phyloP scores from a whole-genome alignment of 1,140 invertebrate genomes.

The Solenopsis fugax region DNA sequence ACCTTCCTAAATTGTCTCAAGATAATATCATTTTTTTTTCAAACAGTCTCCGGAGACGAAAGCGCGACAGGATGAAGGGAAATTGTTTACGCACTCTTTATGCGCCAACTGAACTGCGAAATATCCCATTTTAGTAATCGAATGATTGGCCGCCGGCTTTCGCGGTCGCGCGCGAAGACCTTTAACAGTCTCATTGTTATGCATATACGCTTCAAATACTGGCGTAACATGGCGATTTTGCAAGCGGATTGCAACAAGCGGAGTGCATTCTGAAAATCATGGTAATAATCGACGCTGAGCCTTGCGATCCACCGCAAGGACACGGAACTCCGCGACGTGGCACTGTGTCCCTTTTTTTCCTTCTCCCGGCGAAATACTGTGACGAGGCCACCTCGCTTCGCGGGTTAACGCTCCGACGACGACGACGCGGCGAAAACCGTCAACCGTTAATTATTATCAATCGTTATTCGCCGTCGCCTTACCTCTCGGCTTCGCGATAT shows the following conservation, averaged over 20 bases:
- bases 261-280: slow-evolving; percentile 81
- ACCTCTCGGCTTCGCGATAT: not conserved
- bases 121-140: slow-evolving; percentile 4
- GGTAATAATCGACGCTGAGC: slow-evolving; percentile 78
- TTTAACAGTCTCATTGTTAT: slow-evolving; percentile 30
- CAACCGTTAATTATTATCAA: too few relatives aligned
- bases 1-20: not conserved
- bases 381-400: slow-evolving; percentile 71
- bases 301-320: slow-evolving; percentile 78
- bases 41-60: not conserved
- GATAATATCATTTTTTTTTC: not conserved
- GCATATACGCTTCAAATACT: slow-evolving; percentile 67
- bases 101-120: not conserved
- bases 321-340: slow-evolving; percentile 77
- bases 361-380: slow-evolving; percentile 77
- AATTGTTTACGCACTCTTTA: not conserved
- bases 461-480: not conserved
- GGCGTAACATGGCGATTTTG: slow-evolving; percentile 79
- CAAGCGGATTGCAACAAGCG: slow-evolving; percentile 79
- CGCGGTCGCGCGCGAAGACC: slow-evolving; percentile 24
- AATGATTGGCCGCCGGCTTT: not conserved
- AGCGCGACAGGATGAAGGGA: not conserved
- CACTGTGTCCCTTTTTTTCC: slow-evolving; percentile 68
- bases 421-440: slow-evolving; percentile 1
- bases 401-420: slow-evolving; percentile 47